Base-by-base conservation (phyloP, 2,888 invertebrate genomes). In the Dolichomitus sp. region DNA sequence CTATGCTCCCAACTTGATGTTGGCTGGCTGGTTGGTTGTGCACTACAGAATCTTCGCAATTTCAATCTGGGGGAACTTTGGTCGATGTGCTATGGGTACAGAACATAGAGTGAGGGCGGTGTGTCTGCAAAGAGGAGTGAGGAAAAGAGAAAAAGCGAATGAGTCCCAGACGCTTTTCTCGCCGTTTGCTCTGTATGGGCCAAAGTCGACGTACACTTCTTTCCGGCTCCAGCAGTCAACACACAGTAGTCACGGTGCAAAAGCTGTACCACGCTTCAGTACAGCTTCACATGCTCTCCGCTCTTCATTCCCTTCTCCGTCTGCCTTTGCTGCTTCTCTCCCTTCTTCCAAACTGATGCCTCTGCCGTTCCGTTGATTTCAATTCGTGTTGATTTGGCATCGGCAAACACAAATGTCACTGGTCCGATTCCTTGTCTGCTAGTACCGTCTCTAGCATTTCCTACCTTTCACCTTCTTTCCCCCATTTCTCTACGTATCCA, bases 371-470 rank as follows among this genome's bases (percentile, higher is more conserved):
- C 88, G 88, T 88, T 92, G 91, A 93, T 92, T 93, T 92, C 91
- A 90, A 92, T 90, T 92, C 89, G 89, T 91, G 91, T 91, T 92
- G 92, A 93, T 93, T 92, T 90, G 91, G 89, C 90, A 91, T 90
- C 85, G 88, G 88, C 90, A 93, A 93, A 93, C 88, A 93, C 85
- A 89, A 87, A 88, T 85, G 75, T 70, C 79, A 59, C 74, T 65
- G 27, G 50, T 76, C 57, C 69, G 57, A 30, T 59, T 75, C 33
- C 27, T 17, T 69, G 42, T 48, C 76, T 61, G 45, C 52, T 19
- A 23, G 52, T 37, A 52, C 52, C 57, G 65, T 48, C 75, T 75
- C 40, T 37, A 69, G 63, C 54, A 23, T 37, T 50, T 19, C 48
- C 63, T 19, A 23, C 27, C 54, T 27, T 37, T 75, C n/a, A 48